Percentiles rank a stretch among this genome's conserved stretches.
These are phyloP conservation scores for Creontiades dilutus DNA, from an alignment of 2,888 invertebrate genomes.

Conservation along the genomic window DNA sequence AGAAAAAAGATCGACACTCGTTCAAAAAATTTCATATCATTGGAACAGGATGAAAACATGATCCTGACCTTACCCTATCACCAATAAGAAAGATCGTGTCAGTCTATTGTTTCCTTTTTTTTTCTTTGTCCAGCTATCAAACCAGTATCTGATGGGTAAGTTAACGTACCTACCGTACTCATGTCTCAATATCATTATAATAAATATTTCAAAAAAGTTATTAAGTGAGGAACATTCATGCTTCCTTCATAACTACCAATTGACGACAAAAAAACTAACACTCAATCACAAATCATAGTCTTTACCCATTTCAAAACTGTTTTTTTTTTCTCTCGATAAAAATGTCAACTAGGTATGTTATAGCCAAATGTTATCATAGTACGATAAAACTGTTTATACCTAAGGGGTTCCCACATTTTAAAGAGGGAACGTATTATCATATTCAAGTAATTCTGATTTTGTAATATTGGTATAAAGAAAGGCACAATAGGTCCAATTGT, in stretches of 20 bases:
- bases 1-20: background rate
- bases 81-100: slow-evolving; percentile 64
- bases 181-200: slow-evolving; percentile 30
- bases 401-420: slow-evolving; percentile 8
- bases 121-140: slow-evolving; percentile 45
- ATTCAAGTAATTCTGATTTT: slow-evolving; percentile 22
- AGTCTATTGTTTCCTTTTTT: slow-evolving; percentile 65
- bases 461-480: slow-evolving; percentile 48
- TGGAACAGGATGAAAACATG: slow-evolving; percentile 48
- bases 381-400: background rate
- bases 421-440: background rate
- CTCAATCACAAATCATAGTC: slow-evolving; percentile 42
- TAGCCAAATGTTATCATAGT: slow-evolving; percentile 21
- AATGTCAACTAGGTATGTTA: slow-evolving; percentile 3
- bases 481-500: slow-evolving; percentile 63
- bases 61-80: slow-evolving; percentile 60
- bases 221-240: slow-evolving; percentile 46
- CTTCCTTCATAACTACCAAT: slow-evolving; percentile 22
- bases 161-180: slow-evolving; percentile 2
- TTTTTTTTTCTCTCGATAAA: background rate
- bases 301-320: slow-evolving; percentile 6
- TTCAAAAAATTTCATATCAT: slow-evolving; percentile 67
- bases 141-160: background rate
- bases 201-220: slow-evolving; percentile 49
- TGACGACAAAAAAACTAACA: slow-evolving; percentile 16